A percentile compares a stretch with the other conserved stretches of the same genome.
Conservation (phyloP, 2,888 invertebrate genomes). For the Pomacea canaliculata region DNA sequence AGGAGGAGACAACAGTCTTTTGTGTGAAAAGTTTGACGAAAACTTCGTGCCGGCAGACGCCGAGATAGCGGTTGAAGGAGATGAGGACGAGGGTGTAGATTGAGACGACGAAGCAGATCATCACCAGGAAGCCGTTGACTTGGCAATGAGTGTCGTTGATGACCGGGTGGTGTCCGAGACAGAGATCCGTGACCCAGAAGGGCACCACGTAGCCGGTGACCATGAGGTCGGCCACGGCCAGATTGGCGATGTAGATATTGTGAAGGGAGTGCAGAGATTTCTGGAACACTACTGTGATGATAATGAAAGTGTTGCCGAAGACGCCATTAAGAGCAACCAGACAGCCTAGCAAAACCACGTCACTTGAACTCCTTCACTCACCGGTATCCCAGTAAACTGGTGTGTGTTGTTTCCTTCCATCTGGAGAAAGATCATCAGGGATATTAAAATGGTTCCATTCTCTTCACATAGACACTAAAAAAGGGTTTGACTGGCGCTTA, state of each 20-base stretch:
- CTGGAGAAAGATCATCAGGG: too few species aligned
- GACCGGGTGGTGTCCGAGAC: slow-evolving; percentile 9
- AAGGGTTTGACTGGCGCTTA: too few species aligned
- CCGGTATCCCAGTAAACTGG: slow-evolving; percentile 1
- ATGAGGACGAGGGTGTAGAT: slow-evolving; percentile 21
- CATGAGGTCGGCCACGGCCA: slow-evolving; percentile 24
- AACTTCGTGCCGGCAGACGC: slow-evolving; percentile 16
- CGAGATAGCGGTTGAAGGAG: slow-evolving; percentile 23
- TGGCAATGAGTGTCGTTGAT: slow-evolving; percentile 3
- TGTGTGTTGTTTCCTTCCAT: too few species aligned
- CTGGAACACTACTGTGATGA: slow-evolving; percentile 13
- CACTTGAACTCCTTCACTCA: not conserved
- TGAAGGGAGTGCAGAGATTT: slow-evolving; percentile 13
- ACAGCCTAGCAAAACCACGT: slow-evolving; percentile 16
- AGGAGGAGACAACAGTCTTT: not conserved
- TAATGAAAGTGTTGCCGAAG: slow-evolving; percentile 20
- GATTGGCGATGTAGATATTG: slow-evolving; percentile 21
- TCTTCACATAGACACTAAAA: too few species aligned
- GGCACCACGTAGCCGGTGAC: slow-evolving; percentile 22
- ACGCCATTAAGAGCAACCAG: slow-evolving; percentile 7
- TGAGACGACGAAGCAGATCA: slow-evolving; percentile 19
- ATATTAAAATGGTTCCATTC: too few species aligned
- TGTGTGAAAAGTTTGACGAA: slow-evolving; percentile 15
- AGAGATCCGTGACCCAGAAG: slow-evolving; percentile 9
- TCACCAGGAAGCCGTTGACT: slow-evolving; percentile 20